These are phyloP conservation scores for Pycnomerus fuliginosus DNA, from an alignment of 2,888 invertebrate genomes.

Conservation along the genomic window DNA sequence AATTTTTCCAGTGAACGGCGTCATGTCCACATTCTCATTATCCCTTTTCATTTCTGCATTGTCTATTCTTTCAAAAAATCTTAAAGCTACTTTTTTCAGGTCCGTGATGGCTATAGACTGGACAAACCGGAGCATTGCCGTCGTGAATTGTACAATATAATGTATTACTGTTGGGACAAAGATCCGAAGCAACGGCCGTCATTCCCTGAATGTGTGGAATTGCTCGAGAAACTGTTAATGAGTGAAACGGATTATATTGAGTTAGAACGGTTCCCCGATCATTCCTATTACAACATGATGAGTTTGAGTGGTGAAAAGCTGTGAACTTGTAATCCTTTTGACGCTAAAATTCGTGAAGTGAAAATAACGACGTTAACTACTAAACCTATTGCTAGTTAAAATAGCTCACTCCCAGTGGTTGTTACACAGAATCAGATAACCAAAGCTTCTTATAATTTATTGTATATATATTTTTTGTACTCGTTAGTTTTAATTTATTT, in stretches of 20 bases:
- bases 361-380: conserved; percentile 5
- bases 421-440: conserved; percentile 21
- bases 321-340: too few species aligned
- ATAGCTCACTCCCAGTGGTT: conserved; percentile 20
- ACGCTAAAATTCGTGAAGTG: too few species aligned
- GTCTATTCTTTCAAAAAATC: too few species aligned
- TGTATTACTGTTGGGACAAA: conserved; percentile 95
- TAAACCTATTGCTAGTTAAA: conserved; percentile 2
- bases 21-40: too few species aligned
- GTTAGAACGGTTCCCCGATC: conserved; percentile 87
- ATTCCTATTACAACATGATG: conserved; percentile 86
- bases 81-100: conserved; percentile 59
- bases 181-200: conserved; percentile 80
- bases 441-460: too few species aligned
- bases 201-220: conserved; percentile 77
- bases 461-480: too few species aligned
- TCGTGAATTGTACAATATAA: conserved; percentile 88
- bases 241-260: conserved; percentile 94
- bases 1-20: too few species aligned
- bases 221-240: conserved; percentile 80
- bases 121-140: conserved; percentile 94
- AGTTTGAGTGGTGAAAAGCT: conserved; percentile 83
- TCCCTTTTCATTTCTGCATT: too few species aligned
- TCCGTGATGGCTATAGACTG: conserved; percentile 83
- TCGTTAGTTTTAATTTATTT: too few species aligned